These are phyloP conservation scores for Oncorhynchus keta DNA, from an alignment of 2,113 vertebrate genomes.

Conservation along the genomic window DNA sequence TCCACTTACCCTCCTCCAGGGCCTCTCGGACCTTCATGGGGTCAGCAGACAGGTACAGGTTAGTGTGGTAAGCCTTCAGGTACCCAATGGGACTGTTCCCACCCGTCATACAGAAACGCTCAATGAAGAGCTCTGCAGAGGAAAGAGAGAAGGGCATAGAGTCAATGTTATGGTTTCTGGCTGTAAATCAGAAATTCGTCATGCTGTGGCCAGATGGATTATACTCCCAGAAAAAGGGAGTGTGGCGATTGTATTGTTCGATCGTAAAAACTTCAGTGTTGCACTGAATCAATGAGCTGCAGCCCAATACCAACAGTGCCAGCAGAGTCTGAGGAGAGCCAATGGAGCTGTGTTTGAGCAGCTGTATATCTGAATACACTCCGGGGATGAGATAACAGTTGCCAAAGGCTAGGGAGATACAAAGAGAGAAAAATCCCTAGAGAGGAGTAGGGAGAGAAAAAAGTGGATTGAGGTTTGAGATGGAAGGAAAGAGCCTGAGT, in stretches of 20 bases:
- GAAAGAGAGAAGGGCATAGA: neutral
- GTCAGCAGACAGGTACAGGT: conserved; percentile 94
- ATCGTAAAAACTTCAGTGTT: no score
- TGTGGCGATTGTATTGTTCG: no score
- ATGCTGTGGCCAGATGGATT: neutral
- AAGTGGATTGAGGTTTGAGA: neutral
- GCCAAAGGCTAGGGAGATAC: neutral
- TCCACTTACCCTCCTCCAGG: conserved; percentile 86
- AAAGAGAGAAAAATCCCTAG: neutral
- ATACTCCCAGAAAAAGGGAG: neutral
- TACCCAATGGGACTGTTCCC: conserved; percentile 94
- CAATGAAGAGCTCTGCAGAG: conserved; percentile 85
- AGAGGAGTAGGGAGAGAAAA: neutral
- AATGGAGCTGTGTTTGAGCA: neutral
- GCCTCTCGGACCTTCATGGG: conserved; percentile 88
- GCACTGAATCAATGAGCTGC: no score
- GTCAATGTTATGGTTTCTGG: neutral
- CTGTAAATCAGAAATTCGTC: neutral
- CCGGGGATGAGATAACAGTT: neutral
- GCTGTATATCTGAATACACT: no score
- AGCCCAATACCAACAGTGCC: neutral
- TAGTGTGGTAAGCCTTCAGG: conserved; percentile 94
- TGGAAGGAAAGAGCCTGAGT: neutral
- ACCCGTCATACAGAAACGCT: conserved; percentile 95
- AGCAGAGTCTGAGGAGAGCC: neutral